Evolutionary conservation across 53 echinoderm and acorn worm species (phyloP).

Genomic region (Paracentrotus lividus): DNA sequence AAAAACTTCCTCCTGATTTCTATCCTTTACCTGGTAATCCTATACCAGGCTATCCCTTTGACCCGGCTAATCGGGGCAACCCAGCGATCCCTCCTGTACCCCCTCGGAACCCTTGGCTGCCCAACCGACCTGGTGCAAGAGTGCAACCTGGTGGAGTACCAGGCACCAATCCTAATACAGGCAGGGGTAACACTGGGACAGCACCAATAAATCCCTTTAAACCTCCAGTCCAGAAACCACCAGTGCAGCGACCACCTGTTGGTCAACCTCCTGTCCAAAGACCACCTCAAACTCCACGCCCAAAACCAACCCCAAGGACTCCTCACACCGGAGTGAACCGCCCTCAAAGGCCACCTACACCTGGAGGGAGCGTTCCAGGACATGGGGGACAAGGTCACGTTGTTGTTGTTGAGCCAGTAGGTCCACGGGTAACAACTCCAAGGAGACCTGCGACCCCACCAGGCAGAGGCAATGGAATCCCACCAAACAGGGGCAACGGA

Average conservation of each 20-base stretch:
- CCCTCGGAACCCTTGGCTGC: conserved; percentile 26
- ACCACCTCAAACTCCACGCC: conserved; percentile 41
- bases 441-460: not conserved
- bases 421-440: conserved; percentile 42
- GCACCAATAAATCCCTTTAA: conserved; percentile 25
- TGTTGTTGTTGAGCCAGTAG: conserved; percentile 31
- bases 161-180: conserved; percentile 32
- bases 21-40: not conserved
- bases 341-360: conserved; percentile 21
- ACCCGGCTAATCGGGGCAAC: not conserved
- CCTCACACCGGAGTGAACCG: conserved; percentile 18
- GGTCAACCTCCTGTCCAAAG: not conserved
- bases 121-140: not conserved
- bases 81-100: not conserved
- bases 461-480: not conserved
- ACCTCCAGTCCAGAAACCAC: not conserved
- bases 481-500: too few species aligned
- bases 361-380: not conserved
- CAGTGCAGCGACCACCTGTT: not conserved
- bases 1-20: not conserved
- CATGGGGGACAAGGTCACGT: conserved; percentile 28
- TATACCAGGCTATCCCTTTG: not conserved
- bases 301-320: not conserved
- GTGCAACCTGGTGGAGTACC: conserved; percentile 44
- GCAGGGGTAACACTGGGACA: conserved; percentile 4